Evolutionary conservation across 1,140 invertebrate genomes (phyloP), one percentile per base, ranked within the genome.

Genomic region (Zaprionus davidi): DNA sequence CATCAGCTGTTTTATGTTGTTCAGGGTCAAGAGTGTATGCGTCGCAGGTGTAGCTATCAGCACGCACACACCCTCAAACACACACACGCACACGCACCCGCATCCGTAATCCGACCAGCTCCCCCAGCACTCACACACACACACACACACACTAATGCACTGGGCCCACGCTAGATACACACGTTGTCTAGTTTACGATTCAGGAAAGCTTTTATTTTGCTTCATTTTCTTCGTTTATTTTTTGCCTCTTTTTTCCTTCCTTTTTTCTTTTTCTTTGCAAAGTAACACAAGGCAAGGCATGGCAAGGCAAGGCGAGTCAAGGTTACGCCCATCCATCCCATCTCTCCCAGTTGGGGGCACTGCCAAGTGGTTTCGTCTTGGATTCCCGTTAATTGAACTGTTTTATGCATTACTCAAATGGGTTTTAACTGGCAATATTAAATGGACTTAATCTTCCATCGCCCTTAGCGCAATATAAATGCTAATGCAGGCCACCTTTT

Each of bases 1-100:
- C 84, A 86, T 86, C 83, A 86, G 83, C 83, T 86, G 83, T 86
- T 86, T 86, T 83, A 88, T 86, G 84, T 86, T 86, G 84, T 88
- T 86, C 84, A 86, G 83, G 83, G 83, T 86, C 83, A 86, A 86
- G 84, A 78, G 84, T 75, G 81, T 73, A 11, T 73, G 81, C 82
- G 71, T 86, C 68, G 82, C 82, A 86, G 82, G 83, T 86, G 82
- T 86, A 74, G 69, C 71, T 55, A 44, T 64, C 56, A 55, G 51
- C 51, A 49, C 63, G 28, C 63, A 49, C 20, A 44, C 38, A 20
- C 55, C n/a, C 55, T 15, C 31, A 11, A 31, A 38, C 5, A 38
- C 57, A 41, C 60, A 60, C 58, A 24, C 58, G n/a, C 34, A 24
- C 20, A 5, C 26, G 4, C 44, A 31, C 12, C 28, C 15, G 26